These are phyloP conservation scores for Archocentrus centrarchus DNA, from an alignment of 2,113 vertebrate genomes.

Conservation along the genomic window DNA sequence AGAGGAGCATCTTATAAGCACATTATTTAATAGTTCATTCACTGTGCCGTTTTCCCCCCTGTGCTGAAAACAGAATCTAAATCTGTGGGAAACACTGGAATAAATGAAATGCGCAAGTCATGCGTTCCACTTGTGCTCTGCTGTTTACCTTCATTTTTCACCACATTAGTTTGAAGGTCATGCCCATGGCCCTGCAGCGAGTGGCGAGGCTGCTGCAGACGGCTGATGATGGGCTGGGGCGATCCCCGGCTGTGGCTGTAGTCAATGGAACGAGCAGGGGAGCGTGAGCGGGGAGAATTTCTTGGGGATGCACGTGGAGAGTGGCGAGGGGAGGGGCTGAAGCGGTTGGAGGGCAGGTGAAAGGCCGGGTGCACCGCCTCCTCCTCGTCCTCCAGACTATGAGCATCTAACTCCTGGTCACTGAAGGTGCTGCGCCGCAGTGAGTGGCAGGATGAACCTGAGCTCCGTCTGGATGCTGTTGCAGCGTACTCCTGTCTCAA, in stretches of 20 bases:
- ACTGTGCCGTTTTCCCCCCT: no score
- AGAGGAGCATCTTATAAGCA: neutral
- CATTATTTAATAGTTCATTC: no score
- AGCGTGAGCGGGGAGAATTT: constrained; percentile 94
- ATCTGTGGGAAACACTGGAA: neutral
- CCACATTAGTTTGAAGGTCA: constrained; percentile 90
- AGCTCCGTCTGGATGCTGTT: constrained; percentile 93
- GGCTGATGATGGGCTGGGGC: constrained; percentile 94
- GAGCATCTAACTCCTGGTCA: constrained; percentile 96
- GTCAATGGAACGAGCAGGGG: constrained; percentile 92
- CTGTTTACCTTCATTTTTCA: constrained; percentile 94
- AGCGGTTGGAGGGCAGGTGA: constrained; percentile 89
- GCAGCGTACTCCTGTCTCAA: constrained; percentile 97
- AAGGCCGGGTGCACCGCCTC: constrained; percentile 88
- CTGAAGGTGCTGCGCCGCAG: constrained; percentile 93
- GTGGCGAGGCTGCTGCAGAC: constrained; percentile 95
- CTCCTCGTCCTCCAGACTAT: constrained; percentile 97
- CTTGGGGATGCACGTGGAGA: constrained; percentile 94
- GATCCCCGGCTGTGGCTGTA: constrained; percentile 87
- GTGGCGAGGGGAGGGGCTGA: constrained; percentile 94
- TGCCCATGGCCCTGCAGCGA: constrained; percentile 93
- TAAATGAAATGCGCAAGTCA: neutral
- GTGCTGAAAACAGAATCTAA: neutral
- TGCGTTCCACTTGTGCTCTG: neutral
- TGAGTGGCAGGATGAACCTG: constrained; percentile 96